Base-by-base conservation (phyloP, 2,888 invertebrate species). In the Parnassius mnemosyne region DNA sequence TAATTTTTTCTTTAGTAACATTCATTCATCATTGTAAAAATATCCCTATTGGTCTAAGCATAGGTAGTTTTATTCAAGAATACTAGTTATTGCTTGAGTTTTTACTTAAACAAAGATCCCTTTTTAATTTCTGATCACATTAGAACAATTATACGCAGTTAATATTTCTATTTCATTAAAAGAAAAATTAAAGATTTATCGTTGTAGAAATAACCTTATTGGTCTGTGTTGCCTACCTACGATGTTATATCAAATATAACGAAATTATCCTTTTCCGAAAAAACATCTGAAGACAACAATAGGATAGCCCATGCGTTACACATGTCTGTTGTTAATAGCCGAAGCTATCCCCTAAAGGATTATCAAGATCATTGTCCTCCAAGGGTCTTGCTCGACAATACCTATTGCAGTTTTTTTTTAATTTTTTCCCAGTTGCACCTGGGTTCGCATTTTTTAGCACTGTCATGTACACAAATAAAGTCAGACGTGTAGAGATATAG, bases 361-460 rank as follows among this genome's bases (percentile, higher is more conserved):
- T 80, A 79, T 65, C 73, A 60, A 57, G 58, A 68, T 68, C 69
- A 72, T 78, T 76, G 75, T 80, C 73, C 76, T 69, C 55, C 54
- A 68, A 71, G 66, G 68, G 65, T 70, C 69, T 70, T 65, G 60
- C 66, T 67, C 59, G 60, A 72, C 75, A 76, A 72, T 69, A 64
- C 66, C 71, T 69, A 56, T 60, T 69, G 75, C 76, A 66, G 63
- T 72, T 76, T 82, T 80, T 82, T 82, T 73, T 69, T 52, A 25
- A 42, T 68, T 71, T 75, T 76, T 75, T 77, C 73, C 67, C 53
- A 25, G 59, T 67, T 70, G 69, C 88, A 89, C 87, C 89, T 87
- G 89, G 89, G 78, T 73, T 72, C 75, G 50, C 63, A 73, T 81
- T 87, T 87, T 88, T 87, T 82, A 76, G 79, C 80, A 66, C 68